Percentiles rank a stretch among this genome's conserved stretches.
Evolutionary conservation across 2,797 vertebrate species (phyloP).

Genomic region (Thunnus albacares): DNA sequence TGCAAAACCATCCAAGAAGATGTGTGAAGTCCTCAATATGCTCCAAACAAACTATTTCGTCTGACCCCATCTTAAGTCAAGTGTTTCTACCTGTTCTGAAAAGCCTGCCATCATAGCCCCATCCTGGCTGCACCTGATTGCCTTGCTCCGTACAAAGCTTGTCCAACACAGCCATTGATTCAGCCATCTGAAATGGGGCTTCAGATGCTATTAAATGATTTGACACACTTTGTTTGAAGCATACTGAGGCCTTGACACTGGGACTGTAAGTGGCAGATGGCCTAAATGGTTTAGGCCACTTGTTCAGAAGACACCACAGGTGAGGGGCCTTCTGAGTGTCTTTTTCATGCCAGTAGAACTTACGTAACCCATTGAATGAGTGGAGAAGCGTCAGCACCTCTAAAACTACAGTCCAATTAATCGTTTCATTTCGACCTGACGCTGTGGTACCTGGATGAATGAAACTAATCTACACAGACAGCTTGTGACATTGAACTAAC

Average conservation of each 20-base stretch:
- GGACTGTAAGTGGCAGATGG: background rate
- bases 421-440: slow-evolving; percentile 64
- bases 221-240: slow-evolving; percentile 17
- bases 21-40: slow-evolving; percentile 25
- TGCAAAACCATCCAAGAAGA: background rate
- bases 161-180: background rate
- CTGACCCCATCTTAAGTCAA: slow-evolving; percentile 1
- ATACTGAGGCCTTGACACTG: slow-evolving; percentile 4
- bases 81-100: background rate
- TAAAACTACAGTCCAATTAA: slow-evolving; percentile 18
- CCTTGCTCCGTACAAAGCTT: too few relatives aligned
- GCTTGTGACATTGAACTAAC: slow-evolving; percentile 29
- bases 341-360: slow-evolving; percentile 1
- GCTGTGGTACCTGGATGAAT: slow-evolving; percentile 37
- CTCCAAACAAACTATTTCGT: slow-evolving; percentile 27
- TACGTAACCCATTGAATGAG: slow-evolving; percentile 18
- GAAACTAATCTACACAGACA: slow-evolving; percentile 27
- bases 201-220: background rate
- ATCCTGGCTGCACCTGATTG: background rate
- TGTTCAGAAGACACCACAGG: background rate
- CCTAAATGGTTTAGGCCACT: background rate
- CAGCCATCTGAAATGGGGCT: accelerated
- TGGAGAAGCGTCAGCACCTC: slow-evolving; percentile 20
- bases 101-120: background rate
- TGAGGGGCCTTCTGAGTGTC: background rate